Conservation (phyloP, 2,113 vertebrate genomes). For the Lepus timidus region DNA sequence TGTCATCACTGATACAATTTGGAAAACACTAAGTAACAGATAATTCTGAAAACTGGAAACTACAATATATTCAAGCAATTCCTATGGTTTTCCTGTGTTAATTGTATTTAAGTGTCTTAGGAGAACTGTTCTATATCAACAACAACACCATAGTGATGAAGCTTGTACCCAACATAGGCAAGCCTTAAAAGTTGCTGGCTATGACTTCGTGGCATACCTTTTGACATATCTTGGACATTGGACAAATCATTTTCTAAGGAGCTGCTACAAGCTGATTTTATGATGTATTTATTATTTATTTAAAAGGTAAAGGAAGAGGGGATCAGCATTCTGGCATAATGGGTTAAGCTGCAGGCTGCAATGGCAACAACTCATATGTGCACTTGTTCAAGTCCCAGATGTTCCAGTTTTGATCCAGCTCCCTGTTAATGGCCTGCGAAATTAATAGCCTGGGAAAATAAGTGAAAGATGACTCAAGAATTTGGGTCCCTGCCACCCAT, state of each 20-base stretch:
- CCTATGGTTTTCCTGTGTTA: not conserved
- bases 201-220: not conserved
- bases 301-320: no score
- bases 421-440: no score
- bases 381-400: no score
- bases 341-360: no score
- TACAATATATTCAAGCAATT: not conserved
- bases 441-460: no score
- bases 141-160: not conserved
- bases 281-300: not conserved
- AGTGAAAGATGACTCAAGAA: no score
- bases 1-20: constrained; percentile 7
- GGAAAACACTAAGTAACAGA: not conserved
- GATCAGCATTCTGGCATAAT: no score
- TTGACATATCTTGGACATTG: not conserved
- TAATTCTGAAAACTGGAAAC: not conserved
- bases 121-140: not conserved
- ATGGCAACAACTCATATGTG: no score
- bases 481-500: no score
- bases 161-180: not conserved
- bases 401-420: no score
- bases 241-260: not conserved
- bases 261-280: not conserved
- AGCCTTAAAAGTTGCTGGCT: not conserved
- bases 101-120: not conserved